A percentile compares a stretch with the other conserved stretches of the same genome.
phyloP scores from a whole-genome alignment of 2,888 invertebrate genomes.

The Hofmannophila pseudospretella region DNA sequence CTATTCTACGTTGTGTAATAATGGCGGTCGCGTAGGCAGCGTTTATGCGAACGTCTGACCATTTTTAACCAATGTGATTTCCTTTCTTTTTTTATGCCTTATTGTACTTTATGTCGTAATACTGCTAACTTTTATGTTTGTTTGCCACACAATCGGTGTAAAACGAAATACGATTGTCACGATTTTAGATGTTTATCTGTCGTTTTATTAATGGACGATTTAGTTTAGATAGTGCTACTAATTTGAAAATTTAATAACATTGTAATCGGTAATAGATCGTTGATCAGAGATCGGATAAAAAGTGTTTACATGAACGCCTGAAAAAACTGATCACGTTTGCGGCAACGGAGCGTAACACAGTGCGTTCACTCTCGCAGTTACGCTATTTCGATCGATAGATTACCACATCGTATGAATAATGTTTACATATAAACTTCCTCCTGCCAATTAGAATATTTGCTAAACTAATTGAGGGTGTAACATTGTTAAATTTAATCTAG shows the following conservation, averaged over 20 bases:
- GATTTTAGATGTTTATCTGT: no score
- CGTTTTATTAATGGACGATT: no score
- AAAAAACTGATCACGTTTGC: constrained; percentile 3
- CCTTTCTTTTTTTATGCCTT: constrained; percentile 3
- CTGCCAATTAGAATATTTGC: no score
- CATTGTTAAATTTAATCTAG: no score
- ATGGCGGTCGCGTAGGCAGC: neutral
- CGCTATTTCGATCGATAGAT: constrained; percentile 2
- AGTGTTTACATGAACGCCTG: neutral
- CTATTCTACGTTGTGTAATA: constrained; percentile 6
- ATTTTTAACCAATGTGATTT: neutral
- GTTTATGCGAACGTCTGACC: neutral
- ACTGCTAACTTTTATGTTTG: neutral
- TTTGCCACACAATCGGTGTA: neutral
- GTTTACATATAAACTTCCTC: no score
- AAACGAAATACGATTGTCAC: no score
- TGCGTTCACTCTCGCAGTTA: neutral
- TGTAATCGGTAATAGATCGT: no score
- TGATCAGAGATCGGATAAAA: no score
- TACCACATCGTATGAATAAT: no score
- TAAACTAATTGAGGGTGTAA: no score
- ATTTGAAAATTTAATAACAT: no score
- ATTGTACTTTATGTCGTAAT: neutral
- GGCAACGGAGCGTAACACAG: constrained; percentile 3
- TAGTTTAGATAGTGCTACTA: no score